Base-by-base conservation (phyloP, 1,140 invertebrate genomes). In the Polyergus mexicanus region DNA sequence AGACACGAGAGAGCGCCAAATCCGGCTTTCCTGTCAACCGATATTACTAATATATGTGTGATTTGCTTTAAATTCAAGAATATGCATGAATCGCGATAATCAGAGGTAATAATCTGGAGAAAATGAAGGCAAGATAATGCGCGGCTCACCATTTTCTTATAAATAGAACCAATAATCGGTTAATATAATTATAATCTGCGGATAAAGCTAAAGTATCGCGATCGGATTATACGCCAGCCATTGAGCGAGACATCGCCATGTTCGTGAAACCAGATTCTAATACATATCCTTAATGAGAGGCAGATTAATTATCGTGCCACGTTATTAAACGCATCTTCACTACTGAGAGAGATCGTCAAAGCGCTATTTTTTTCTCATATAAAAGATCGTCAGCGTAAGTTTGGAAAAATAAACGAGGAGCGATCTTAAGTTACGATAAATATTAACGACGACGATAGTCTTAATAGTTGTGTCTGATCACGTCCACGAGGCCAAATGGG, bases 371-470 rank as follows among this genome's bases (percentile, higher is more conserved):
- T 51, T 13, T 51, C 19, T 25, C 7, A 19, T 44, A 41, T 8
- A 19, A 5, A 25, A n/a, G 22, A 22, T 28, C 28, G 35, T 44
- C 4, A 13, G 3, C 62, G 58, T 32, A 62, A n/a, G 25, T 65
- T 28, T 11, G 54, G 38, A 71, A 60, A 58, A 72, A 88, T 76
- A 85, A 80, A 81, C 44, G 35, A 54, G 16, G 8, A 7, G 10
- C 76, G 89, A 90, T 90, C 60, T 69, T 58, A 54, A 83, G 87
- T 90, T 89, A 89, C 83, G 89, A 90, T 90, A 89, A 74, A 72
- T 25, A 72, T 69, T 68, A 78, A 81, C 63, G 84, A 87, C 51
- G 78, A 76, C 85, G 88, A 87, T 87, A 76, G 58, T 76, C 65
- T 75, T 62, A 76, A 76, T 71, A 86, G 78, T 89, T 71, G 62